These are phyloP conservation scores for Lacerta agilis DNA, from an alignment of 2,797 vertebrate genomes.

Conservation along the genomic window DNA sequence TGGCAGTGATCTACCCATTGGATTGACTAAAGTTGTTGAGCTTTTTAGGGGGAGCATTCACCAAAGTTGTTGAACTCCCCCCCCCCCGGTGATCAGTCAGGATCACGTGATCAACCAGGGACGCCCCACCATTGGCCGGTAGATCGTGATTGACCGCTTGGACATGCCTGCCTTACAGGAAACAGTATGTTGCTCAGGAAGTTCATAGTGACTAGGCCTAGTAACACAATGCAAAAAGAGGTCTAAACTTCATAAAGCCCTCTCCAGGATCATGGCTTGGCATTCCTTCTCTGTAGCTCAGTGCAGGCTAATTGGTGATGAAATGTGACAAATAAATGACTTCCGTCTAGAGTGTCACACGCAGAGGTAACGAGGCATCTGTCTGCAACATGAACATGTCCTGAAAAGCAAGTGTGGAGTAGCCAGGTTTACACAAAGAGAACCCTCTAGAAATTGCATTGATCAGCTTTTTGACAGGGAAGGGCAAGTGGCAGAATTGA, in stretches of 20 bases:
- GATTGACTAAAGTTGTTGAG: no score
- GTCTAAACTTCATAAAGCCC: neutral
- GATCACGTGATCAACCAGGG: no score
- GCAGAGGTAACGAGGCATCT: neutral
- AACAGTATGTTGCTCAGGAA: neutral
- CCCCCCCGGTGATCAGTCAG: no score
- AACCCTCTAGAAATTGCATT: neutral
- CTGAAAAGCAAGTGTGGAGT: neutral
- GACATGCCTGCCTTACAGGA: neutral
- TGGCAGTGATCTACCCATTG: no score
- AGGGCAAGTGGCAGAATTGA: neutral
- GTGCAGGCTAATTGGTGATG: neutral
- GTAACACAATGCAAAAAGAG: neutral
- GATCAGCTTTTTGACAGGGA: neutral
- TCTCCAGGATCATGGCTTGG: neutral
- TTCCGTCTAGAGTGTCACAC: neutral
- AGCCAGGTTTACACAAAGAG: neutral
- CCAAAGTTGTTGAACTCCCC: no score
- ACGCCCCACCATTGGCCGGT: no score
- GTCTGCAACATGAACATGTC: neutral
- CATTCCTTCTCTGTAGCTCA: neutral
- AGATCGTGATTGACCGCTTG: no score
- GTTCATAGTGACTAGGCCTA: neutral
- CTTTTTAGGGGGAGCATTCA: no score
- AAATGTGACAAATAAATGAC: neutral